Evolutionary conservation across 2,888 invertebrate genomes (phyloP), one percentile per base, ranked within the genome.

Genomic region (Thumatha senex): DNA sequence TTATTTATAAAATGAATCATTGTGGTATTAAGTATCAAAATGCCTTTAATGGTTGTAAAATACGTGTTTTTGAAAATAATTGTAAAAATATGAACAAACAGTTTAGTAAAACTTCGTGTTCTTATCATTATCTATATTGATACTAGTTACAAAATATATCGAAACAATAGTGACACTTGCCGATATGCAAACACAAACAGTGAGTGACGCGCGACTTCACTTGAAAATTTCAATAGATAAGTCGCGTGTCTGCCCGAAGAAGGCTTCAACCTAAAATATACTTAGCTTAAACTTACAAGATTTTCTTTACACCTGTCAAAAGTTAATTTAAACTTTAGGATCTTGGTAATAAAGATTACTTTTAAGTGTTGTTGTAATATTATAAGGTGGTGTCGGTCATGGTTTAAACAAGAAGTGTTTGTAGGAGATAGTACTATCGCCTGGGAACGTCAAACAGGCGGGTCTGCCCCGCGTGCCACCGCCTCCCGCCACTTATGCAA

Each of bases 391-490:
- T 73, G 84, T 84, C 84, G 89, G 87, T 79, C 76, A 75, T 74
- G 86, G 76, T 75, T 87, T 85, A 89, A 90, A 89, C 86, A 87
- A 82, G 80, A 80, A 81, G 84, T 91, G 90, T 91, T 91, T 90
- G 90, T 83, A 63, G 74, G 82, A 90, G 90, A 91, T 91, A 90
- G 83, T 80, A 80, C 73, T 89, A 90, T 90, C 89, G 86, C 90
- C 89, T 90, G 90, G 84, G 90, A 90, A 90, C 86, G 67, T 78
- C 84, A 90, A 91, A 91, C 86, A 90, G 85, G 80, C 84, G 82
- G 72, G 84, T 70, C 81, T 61, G 74, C 55, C 73, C 76, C 76
- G 83, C 88, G 84, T 81, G 86, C 85, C 86, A 82, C 84, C 72
- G 80, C 80, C 80, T 74, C 76, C 63, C 61, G 68, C 59, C 70